Evolutionary conservation across 2,797 vertebrate species (phyloP), one percentile per base, ranked within the genome.

Genomic region (Balearica regulorum): DNA sequence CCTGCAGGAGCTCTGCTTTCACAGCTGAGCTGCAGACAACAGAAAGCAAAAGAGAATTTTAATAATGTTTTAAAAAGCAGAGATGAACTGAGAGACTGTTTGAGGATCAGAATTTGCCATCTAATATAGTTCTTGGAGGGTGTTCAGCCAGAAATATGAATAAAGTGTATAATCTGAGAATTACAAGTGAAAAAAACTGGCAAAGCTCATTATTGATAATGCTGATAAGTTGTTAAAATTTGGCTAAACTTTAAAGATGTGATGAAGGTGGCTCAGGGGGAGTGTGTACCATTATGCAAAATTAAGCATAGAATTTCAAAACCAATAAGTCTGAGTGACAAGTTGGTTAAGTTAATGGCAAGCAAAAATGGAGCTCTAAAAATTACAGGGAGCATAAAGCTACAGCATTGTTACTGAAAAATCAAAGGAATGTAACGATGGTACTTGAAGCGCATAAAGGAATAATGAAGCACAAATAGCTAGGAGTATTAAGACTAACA

Each of bases 281-380:
- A 95, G 96, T 64, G 83, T 66, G 79, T 35, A 86, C 81, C 65
- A 91, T 97, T 96, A 96, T 96, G 91, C 91, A 96, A 95, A 97
- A 92, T 95, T 73, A 95, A 95, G 90, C 64, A 94, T 43, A 94
- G 89, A 95, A 94, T 93, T 96, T 97, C 93, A 94, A 95, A 97
- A 86, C 83, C 81, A 93, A 4, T 87, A 84, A 89, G 89, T 73
- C 90, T 97, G 97, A 97, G 85, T 97, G 96, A 97, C 97, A 97
- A 96, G 94, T 53, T 93, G 66, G 89, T 97, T 96, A 96, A 96
- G 87, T 96, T 97, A 97, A 97, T 97, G 97, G 95, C 94, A 94
- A 97, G 96, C 87, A 96, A 97, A 97, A 97, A 94, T 18, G 78
- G 84, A 96, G 85, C 70, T 95, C 92, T 95, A 96, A 96, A 97